A percentile compares a stretch with the other conserved stretches of the same genome.
These are phyloP conservation scores for Leptopterna dolabrata DNA, from an alignment of 2,888 invertebrate genomes.

Conservation along the genomic window DNA sequence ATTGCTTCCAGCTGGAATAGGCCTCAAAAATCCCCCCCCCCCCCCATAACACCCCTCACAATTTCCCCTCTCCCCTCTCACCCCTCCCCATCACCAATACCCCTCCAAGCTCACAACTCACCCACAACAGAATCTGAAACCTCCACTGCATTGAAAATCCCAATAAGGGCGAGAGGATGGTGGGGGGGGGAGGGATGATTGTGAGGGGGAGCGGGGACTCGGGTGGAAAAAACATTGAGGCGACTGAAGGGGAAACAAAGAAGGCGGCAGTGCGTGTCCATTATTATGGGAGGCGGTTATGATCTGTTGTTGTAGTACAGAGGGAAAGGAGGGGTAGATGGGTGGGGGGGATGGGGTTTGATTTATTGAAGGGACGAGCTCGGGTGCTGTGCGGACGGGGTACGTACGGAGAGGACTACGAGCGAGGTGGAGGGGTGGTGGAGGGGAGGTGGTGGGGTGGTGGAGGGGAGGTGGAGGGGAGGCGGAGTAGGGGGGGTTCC, in stretches of 20 bases:
- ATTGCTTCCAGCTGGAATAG: no score
- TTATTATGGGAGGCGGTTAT: conserved; percentile 33
- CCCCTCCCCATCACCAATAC: no score
- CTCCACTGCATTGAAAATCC: no score
- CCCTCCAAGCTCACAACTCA: no score
- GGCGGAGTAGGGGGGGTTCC: conserved; percentile 20
- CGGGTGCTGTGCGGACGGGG: neutral
- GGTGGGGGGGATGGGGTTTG: conserved; percentile 36
- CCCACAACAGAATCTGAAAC: no score
- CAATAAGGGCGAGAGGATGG: no score
- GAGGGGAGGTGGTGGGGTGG: neutral
- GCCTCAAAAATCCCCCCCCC: no score
- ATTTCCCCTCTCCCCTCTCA: no score
- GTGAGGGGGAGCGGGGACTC: neutral
- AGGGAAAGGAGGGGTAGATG: neutral
- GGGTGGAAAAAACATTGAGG: neutral
- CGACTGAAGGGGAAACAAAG: conserved; percentile 14
- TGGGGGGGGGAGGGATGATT: no score
- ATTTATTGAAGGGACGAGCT: conserved; percentile 53
- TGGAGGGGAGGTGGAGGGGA: neutral
- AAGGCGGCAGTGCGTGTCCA: conserved; percentile 4
- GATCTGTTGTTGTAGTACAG: neutral
- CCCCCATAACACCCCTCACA: no score
- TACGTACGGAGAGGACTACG: neutral
- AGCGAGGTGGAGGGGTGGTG: neutral